Evolutionary conservation across 2,797 vertebrate genomes (phyloP), one percentile per base, ranked within the genome.

Genomic region (Hozukius guyotensis): DNA sequence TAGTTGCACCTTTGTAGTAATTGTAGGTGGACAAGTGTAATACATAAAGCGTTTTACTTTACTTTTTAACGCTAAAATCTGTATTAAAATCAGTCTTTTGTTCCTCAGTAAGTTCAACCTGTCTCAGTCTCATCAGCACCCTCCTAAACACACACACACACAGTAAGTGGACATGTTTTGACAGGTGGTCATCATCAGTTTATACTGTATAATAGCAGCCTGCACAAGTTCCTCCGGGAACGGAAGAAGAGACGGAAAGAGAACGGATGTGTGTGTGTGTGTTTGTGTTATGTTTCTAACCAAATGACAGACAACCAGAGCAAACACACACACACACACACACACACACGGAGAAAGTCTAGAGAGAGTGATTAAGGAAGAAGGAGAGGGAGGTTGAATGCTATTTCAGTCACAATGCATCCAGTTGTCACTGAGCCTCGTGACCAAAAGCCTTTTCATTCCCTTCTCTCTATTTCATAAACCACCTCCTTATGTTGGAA

Each of bases 121-220:
- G 77, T 77, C 22, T 81, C 46, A 52, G 61, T 78, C 57, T 62
- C 22, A 46, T 86, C 83, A 89, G 63, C 80, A 72, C 78, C 56
- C 65, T 71, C 52, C 52, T 62, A 12, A 55, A 63, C 75, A 56
- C 53, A 38, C 49, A 55, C 57, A 69, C 62, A 64, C 61, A 53
- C 53, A 57, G 59, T 72, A 31, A 72, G 22, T 75, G 88, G 81
- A 85, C 70, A 25, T 87, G 91, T 90, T 91, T 85, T 87, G 90
- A 90, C 92, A 92, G 89, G 88, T 86, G 89, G 78, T 83, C 81
- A 81, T 90, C 81, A 2, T 52, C 69, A 72, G 81, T 88, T 88
- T 86, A 82, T 72, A 69, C 82, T 49, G 57, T 78, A 61, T 75
- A 76, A 87, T 70, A 75, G 81, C 81, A 76, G 84, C 75, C 77